A percentile compares a stretch with the other conserved stretches of the same genome.
Evolutionary conservation across 2,888 invertebrate species (phyloP).

Genomic region (Neelides folsomi): DNA sequence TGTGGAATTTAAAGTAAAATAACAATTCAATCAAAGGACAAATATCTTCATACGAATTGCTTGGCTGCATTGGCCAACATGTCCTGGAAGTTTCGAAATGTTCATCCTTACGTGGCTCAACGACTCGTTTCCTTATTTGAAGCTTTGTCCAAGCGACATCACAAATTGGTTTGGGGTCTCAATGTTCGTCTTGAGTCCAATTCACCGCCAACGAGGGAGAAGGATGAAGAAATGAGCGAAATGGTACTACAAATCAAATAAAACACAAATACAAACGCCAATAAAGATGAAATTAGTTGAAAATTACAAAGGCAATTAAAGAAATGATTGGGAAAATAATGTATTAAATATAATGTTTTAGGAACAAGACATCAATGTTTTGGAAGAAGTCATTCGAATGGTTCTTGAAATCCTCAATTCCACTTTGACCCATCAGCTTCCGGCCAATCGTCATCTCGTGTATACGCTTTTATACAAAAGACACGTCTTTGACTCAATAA

Average conservation of each 20-base stretch:
- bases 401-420: conserved; percentile 95
- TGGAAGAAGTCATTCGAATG: conserved; percentile 94
- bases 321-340: too few species aligned
- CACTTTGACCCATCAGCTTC: conserved; percentile 71
- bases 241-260: too few species aligned
- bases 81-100: conserved; percentile 77
- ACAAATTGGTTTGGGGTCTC: conserved; percentile 20
- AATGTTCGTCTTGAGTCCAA: too few species aligned
- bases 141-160: conserved; percentile 73
- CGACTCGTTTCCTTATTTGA: conserved; percentile 81
- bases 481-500: conserved; percentile 72
- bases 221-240: conserved; percentile 25
- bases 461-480: conserved; percentile 90
- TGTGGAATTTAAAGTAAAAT: background rate
- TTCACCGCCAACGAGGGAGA: too few species aligned
- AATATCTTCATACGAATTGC: conserved; percentile 96
- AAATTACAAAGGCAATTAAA: too few species aligned
- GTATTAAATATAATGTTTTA: conserved; percentile 38
- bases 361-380: conserved; percentile 77
- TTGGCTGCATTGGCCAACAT: conserved; percentile 96
- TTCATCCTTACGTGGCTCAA: conserved; percentile 94
- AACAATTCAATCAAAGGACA: conserved; percentile 49
- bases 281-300: too few species aligned
- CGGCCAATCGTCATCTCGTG: conserved; percentile 79
- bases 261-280: too few species aligned